Evolutionary conservation across 2,888 invertebrate genomes (phyloP).

Genomic region (Lasioglossum villosulum): DNA sequence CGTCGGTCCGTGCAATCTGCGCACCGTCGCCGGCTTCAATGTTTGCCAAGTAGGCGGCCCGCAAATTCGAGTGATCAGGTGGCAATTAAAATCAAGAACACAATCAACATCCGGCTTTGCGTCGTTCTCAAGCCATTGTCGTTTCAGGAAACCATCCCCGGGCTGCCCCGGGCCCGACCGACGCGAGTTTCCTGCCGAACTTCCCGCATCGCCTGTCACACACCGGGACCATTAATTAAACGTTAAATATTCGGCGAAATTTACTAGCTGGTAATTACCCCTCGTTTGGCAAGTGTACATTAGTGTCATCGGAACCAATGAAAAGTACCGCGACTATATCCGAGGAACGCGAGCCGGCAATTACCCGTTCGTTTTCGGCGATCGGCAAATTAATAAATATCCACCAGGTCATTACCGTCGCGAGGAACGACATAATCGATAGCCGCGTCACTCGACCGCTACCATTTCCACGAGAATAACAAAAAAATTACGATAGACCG

Average conservation of each 20-base stretch:
- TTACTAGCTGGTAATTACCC: slow-evolving; percentile 22
- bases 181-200: not conserved
- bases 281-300: not conserved
- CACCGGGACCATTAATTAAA: not conserved
- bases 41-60: slow-evolving; percentile 6
- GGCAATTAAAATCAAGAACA: slow-evolving; percentile 23
- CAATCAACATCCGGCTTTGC: slow-evolving; percentile 2
- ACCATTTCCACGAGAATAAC: not conserved
- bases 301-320: not conserved
- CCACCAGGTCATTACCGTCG: not conserved
- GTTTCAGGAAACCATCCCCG: slow-evolving; percentile 4
- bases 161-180: not conserved
- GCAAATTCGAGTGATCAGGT: not conserved
- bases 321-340: not conserved
- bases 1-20: slow-evolving; percentile 17
- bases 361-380: not conserved
- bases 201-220: not conserved
- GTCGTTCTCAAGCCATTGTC: slow-evolving; percentile 22
- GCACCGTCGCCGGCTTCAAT: slow-evolving; percentile 7
- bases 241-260: slow-evolving; percentile 9
- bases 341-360: not conserved
- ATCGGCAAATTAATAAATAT: slow-evolving; percentile 2
- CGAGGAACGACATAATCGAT: not conserved
- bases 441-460: not conserved
- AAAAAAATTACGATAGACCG: not conserved